Evolutionary conservation across 2,113 vertebrate genomes (phyloP).

Genomic region (Otocyon megalotis): DNA sequence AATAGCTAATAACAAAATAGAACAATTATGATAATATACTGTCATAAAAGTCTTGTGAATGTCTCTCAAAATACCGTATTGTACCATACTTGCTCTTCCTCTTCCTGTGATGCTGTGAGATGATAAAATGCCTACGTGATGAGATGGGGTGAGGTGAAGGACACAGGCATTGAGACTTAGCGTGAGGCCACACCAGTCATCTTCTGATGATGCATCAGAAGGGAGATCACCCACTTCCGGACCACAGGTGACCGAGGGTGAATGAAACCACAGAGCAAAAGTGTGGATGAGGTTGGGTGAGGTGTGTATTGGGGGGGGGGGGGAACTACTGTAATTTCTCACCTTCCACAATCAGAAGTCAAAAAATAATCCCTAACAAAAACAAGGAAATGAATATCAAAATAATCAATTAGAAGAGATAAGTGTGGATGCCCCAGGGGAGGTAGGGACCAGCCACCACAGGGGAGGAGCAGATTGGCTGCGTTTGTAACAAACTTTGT

Average conservation of each 20-base stretch:
- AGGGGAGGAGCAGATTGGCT: not conserved
- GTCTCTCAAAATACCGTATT: not conserved
- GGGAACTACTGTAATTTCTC: not conserved
- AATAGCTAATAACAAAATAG: not conserved
- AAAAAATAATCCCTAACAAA: slow-evolving; percentile 2
- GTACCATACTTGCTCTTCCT: not conserved
- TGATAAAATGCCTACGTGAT: not conserved
- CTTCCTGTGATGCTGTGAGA: not conserved
- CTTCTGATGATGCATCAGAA: not conserved
- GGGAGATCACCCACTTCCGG: not conserved
- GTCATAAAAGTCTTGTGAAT: not conserved
- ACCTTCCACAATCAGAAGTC: not conserved
- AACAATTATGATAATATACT: not conserved
- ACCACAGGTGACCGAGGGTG: not conserved
- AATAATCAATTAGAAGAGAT: not conserved
- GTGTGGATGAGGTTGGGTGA: not conserved
- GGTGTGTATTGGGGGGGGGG: fast-evolving
- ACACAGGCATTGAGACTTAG: fast-evolving
- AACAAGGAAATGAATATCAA: not conserved
- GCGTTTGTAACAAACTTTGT: not conserved
- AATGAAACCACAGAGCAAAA: not conserved
- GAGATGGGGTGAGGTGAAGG: not conserved
- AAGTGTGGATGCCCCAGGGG: not conserved
- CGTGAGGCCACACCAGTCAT: not conserved
- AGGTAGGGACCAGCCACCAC: fast-evolving